phyloP scores from a whole-genome alignment of 2,888 invertebrate species.

The Artemia sp. region DNA sequence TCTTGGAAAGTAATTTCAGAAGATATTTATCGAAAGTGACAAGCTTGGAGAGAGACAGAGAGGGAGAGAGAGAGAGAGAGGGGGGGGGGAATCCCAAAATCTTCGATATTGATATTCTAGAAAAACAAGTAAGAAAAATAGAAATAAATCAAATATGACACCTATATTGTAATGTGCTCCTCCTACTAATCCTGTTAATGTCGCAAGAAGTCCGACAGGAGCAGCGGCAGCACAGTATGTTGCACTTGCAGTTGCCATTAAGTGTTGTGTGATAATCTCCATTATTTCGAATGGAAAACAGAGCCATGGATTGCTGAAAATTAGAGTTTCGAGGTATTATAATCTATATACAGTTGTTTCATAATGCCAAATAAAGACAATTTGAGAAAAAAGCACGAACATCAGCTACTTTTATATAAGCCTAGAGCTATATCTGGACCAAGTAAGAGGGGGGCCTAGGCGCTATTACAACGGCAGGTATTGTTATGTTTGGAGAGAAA shows the following conservation, averaged over 20 bases:
- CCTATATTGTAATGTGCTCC: slow-evolving; percentile 77
- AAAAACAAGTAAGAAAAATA: no score
- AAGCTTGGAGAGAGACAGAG: no score
- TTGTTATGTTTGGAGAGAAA: no score
- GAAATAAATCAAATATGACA: slow-evolving; percentile 28
- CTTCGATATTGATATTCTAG: no score
- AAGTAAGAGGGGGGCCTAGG: no score
- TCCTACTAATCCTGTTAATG: slow-evolving; percentile 66
- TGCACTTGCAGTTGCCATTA: slow-evolving; percentile 81
- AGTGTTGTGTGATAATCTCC: slow-evolving; percentile 64
- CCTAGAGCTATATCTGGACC: no score
- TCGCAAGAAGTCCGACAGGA: slow-evolving; percentile 63
- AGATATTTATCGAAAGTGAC: no score
- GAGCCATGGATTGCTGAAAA: slow-evolving; percentile 63
- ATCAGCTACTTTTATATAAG: not conserved
- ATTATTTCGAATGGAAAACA: slow-evolving; percentile 72
- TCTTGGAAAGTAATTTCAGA: no score
- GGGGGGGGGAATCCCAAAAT: no score
- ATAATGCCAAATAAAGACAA: not conserved
- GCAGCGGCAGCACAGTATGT: slow-evolving; percentile 69
- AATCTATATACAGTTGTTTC: slow-evolving; percentile 6
- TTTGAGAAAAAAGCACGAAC: slow-evolving; percentile 15
- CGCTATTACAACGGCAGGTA: no score
- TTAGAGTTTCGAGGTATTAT: slow-evolving; percentile 11
- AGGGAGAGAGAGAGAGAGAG: no score